Percentiles rank a stretch among this genome's conserved stretches.
Conservation (phyloP, 1,140 invertebrate genomes). For the Glomeris maerens region DNA sequence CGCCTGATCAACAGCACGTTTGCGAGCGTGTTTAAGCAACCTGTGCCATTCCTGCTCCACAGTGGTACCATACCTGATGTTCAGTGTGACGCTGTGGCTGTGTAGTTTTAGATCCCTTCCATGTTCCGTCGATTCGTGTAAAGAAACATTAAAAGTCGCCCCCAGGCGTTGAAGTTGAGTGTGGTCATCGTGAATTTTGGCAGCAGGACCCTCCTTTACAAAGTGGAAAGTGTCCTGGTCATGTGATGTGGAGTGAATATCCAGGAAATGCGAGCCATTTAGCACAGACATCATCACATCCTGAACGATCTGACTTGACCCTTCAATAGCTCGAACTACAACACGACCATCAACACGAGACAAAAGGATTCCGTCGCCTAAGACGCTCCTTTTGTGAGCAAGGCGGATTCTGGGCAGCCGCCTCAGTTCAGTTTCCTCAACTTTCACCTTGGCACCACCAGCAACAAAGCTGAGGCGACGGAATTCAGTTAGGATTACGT, state of each 20-base stretch:
- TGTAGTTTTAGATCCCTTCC: conserved; percentile 65
- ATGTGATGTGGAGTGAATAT: conserved; percentile 78
- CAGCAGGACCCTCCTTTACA: conserved; percentile 66
- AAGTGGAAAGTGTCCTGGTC: conserved; percentile 87
- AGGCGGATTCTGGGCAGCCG: conserved; percentile 62
- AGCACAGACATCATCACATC: conserved; percentile 85
- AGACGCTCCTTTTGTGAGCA: conserved; percentile 67
- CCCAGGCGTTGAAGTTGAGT: conserved; percentile 68
- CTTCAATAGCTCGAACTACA: conserved; percentile 39
- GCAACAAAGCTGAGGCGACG: conserved; percentile 66
- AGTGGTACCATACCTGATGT: conserved; percentile 80
- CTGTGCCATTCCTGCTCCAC: conserved; percentile 65
- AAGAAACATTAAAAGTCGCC: conserved; percentile 84
- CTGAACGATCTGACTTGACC: conserved; percentile 54
- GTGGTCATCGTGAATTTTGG: conserved; percentile 75
- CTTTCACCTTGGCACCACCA: conserved; percentile 59
- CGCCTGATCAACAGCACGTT: conserved; percentile 70
- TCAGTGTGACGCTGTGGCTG: conserved; percentile 71
- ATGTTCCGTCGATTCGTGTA: conserved; percentile 64
- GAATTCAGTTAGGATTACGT: conserved; percentile 63
- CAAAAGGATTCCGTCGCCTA: conserved; percentile 77
- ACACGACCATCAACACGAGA: conserved; percentile 58
- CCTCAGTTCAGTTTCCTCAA: conserved; percentile 58
- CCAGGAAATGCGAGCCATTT: conserved; percentile 82
- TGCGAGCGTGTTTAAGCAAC: conserved; percentile 80